phyloP scores from a whole-genome alignment of 2,888 invertebrate genomes.

The Drosophila falleni region DNA sequence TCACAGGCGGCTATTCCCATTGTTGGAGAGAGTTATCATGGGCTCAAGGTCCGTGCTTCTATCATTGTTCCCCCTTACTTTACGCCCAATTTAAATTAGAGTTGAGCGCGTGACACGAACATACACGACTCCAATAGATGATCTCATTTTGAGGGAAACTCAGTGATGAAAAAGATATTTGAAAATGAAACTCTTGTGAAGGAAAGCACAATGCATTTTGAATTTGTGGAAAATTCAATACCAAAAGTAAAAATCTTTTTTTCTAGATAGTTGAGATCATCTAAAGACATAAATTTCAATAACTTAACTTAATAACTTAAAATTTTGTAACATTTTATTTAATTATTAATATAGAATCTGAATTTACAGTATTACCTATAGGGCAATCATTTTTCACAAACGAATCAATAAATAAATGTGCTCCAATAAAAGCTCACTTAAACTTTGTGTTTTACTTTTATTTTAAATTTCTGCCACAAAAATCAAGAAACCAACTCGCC shows the following conservation, averaged over 20 bases:
- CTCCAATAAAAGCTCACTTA: neutral
- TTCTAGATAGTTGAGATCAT: neutral
- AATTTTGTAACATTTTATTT: neutral
- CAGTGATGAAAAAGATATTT: neutral
- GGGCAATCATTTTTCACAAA: too few species aligned
- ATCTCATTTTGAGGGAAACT: neutral
- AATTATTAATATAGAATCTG: neutral
- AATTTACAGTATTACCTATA: too few species aligned
- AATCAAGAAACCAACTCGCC: neutral
- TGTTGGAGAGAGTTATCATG: constrained; percentile 12
- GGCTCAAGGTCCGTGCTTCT: constrained; percentile 17
- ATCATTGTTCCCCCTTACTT: neutral
- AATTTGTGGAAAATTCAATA: too few species aligned
- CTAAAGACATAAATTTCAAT: too few species aligned
- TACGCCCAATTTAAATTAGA: neutral
- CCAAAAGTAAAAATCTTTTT: neutral
- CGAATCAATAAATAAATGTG: neutral
- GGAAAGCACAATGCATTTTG: too few species aligned
- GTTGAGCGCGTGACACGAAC: constrained; percentile 6
- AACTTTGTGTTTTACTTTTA: neutral
- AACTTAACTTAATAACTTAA: neutral
- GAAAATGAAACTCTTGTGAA: neutral
- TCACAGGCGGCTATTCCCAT: constrained; percentile 32
- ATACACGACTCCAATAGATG: neutral
- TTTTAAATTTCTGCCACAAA: neutral